Percentiles rank a stretch among this genome's conserved stretches.
These are phyloP conservation scores for Nesoenas mayeri DNA, from an alignment of 2,113 vertebrate species.

Conservation along the genomic window DNA sequence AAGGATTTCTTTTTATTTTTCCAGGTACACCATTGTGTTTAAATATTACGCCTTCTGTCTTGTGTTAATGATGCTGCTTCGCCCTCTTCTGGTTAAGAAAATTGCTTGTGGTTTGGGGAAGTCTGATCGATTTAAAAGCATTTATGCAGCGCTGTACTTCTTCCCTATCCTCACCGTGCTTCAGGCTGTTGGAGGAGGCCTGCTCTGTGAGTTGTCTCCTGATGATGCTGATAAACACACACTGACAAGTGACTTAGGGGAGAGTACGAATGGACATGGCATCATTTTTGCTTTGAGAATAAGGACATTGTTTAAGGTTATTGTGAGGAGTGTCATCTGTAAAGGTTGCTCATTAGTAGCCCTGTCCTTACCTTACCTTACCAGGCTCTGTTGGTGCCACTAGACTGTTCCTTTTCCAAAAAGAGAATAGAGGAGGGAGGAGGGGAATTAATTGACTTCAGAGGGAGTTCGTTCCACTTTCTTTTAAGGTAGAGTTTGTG, in stretches of 20 bases:
- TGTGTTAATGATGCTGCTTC: slow-evolving; percentile 95
- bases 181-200: slow-evolving; percentile 93
- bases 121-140: slow-evolving; percentile 94
- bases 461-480: background rate
- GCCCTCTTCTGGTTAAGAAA: slow-evolving; percentile 97
- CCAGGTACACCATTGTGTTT: slow-evolving; percentile 94
- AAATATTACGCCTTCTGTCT: slow-evolving; percentile 97
- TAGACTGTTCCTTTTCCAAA: background rate
- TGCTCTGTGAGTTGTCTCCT: slow-evolving; percentile 87
- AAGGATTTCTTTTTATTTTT: background rate
- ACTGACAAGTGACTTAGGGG: background rate
- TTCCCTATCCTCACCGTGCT: slow-evolving; percentile 95
- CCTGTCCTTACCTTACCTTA: background rate
- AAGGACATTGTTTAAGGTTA: background rate
- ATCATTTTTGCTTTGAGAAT: background rate
- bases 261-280: background rate
- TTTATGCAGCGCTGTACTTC: slow-evolving; percentile 97
- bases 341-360: background rate
- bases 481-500: background rate
- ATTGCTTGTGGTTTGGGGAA: slow-evolving; percentile 95
- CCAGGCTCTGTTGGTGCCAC: background rate
- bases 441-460: background rate
- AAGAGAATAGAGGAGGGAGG: background rate
- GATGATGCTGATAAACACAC: background rate
- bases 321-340: background rate